Base-by-base conservation (phyloP, 2,113 vertebrate genomes). In the Microcebus ravelobensis region DNA sequence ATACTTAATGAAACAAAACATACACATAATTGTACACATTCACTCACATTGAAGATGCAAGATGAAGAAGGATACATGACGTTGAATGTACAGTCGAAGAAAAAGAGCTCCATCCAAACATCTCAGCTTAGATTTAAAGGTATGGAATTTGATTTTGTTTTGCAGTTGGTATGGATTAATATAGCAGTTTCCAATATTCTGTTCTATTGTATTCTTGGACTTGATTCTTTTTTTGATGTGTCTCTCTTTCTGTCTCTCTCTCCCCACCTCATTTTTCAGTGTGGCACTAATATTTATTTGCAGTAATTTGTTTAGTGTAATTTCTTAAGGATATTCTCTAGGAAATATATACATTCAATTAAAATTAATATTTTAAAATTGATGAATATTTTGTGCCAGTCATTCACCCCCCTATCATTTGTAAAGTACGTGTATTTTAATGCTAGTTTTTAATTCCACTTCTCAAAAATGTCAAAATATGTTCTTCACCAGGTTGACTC, bases 41-140 rank as follows among this genome's bases (percentile, higher is more conserved):
- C n/a, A 87, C 52, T 31, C 10, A 70, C 23, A 14, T 2, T 65
- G n/a, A 94, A 95, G 76, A 95, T 96, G 96, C 29, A 82, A 71
- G 86, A 95, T 61, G 94, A 96, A 91, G 96, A 91, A 34, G 57
- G 14, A 12, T 96, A 96, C 6, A 95, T 96, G 96, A 95, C 87
- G 10, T 23, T 95, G 94, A 77, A 93, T 10, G 9, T 83, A 52
- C 52, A 57, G 27, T 45, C 18, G 18, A 87, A 71, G 18, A 93
- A 59, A 71, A 87, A 52, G 25, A 82, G 4, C 34, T 93, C 87
- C 6, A 8, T 8, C 6, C 74, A 50, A 63, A 63, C 61, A 50
- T 42, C 82, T 6, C 82, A 87, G 83, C 55, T 77, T 65, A 90
- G 80, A 63, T 48, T 5, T 82, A 74, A 96, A 96, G 96, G 96